Conservation (phyloP, 2,888 invertebrate genomes). For the Petrolisthes cinctipes region DNA sequence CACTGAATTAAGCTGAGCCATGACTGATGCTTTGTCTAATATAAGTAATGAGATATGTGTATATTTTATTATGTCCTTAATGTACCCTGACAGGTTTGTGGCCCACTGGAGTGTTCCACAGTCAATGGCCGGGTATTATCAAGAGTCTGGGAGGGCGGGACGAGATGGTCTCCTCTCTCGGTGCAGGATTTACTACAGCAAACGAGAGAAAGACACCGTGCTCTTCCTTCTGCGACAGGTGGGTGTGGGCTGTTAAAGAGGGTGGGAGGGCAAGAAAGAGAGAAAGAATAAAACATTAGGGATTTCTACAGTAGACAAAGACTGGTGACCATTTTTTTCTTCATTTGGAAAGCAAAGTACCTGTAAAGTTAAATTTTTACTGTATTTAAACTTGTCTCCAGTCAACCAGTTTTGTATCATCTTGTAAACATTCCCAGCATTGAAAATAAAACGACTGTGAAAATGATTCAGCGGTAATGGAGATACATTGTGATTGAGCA, state of each 20-base stretch:
- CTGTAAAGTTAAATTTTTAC: too few species aligned
- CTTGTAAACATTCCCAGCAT: too few species aligned
- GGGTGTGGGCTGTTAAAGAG: background rate
- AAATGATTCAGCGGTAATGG: too few species aligned
- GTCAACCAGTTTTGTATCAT: too few species aligned
- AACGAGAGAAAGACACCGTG: conserved; percentile 82
- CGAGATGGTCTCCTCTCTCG: conserved; percentile 90
- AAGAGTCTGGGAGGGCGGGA: conserved; percentile 96
- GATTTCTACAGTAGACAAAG: too few species aligned
- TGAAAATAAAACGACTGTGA: too few species aligned
- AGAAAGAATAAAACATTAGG: background rate
- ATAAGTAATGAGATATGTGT: background rate
- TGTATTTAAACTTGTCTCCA: too few species aligned
- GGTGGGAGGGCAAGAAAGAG: conserved; percentile 27
- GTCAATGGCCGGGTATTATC: conserved; percentile 94
- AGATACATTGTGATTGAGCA: too few species aligned
- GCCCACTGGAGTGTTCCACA: conserved; percentile 97
- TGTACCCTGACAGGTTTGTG: conserved; percentile 80
- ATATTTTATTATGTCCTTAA: too few species aligned
- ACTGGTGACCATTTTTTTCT: too few species aligned
- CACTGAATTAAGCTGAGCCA: background rate
- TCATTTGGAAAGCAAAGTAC: too few species aligned
- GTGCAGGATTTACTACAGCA: conserved; percentile 92
- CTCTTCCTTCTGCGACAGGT: conserved; percentile 79
- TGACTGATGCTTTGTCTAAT: background rate